phyloP scores from a whole-genome alignment of 2,797 vertebrate species.

The Anas acuta region DNA sequence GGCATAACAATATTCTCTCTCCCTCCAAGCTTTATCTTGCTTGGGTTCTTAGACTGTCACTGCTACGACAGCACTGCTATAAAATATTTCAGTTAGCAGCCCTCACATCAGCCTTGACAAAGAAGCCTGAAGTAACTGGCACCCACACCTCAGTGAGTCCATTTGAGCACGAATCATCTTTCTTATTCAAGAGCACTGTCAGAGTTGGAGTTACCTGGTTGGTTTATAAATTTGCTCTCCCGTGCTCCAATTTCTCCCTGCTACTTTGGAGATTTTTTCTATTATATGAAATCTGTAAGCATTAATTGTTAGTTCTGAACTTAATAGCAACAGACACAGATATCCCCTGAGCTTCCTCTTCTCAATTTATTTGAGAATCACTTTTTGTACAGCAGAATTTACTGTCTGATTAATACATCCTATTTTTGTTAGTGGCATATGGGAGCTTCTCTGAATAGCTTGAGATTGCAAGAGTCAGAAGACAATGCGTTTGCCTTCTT shows the following conservation, averaged over 20 bases:
- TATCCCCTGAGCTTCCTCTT: background rate
- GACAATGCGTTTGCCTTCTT: background rate
- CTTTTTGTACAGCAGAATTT: background rate
- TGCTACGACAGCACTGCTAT: background rate
- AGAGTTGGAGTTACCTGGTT: background rate
- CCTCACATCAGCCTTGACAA: background rate
- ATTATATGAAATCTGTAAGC: background rate
- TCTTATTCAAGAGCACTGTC: background rate
- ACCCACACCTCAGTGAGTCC: background rate
- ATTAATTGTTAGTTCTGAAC: background rate
- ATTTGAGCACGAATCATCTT: background rate
- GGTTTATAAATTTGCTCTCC: background rate
- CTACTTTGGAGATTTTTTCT: background rate
- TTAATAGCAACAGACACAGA: background rate
- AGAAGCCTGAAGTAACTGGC: background rate
- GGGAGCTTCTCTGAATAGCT: background rate
- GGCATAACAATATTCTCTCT: background rate
- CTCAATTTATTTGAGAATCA: background rate
- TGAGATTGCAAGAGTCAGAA: background rate
- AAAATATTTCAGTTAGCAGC: background rate
- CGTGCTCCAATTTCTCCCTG: background rate
- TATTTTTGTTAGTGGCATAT: background rate
- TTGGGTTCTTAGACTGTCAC: background rate
- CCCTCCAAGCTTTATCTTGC: background rate
- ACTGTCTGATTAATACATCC: background rate